Evolutionary conservation across 2,888 invertebrate genomes (phyloP).

Genomic region (Falcaria lacertinaria): DNA sequence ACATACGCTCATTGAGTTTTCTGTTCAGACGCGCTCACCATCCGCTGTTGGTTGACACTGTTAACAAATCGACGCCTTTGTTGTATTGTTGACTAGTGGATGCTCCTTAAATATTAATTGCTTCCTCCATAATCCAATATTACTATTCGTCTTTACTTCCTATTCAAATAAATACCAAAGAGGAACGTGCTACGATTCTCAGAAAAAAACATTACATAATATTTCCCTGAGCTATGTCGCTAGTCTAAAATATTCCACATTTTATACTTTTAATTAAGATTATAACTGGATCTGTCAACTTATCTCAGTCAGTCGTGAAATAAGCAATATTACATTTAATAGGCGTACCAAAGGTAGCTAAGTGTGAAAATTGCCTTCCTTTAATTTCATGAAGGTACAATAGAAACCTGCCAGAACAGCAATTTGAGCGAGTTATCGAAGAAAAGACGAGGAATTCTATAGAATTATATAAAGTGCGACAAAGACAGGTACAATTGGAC

Average conservation of each 20-base stretch:
- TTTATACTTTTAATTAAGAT: slow-evolving; percentile 18
- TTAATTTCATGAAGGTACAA: slow-evolving; percentile 49
- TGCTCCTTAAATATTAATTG: slow-evolving; percentile 12
- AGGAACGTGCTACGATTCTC: no score
- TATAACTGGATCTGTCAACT: slow-evolving; percentile 10
- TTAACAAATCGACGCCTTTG: slow-evolving; percentile 22
- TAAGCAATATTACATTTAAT: slow-evolving; percentile 42
- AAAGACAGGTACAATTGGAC: slow-evolving; percentile 23
- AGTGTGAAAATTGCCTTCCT: slow-evolving; percentile 55
- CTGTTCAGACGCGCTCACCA: slow-evolving; percentile 54
- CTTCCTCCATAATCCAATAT: no score
- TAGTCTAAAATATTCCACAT: no score
- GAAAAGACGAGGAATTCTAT: slow-evolving; percentile 35
- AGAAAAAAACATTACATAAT: no score
- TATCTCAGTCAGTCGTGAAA: slow-evolving; percentile 21
- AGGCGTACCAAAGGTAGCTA: slow-evolving; percentile 25
- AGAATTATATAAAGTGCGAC: slow-evolving; percentile 46
- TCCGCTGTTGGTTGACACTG: slow-evolving; percentile 36
- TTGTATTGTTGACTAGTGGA: slow-evolving; percentile 17
- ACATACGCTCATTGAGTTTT: slow-evolving; percentile 67
- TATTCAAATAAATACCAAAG: background rate
- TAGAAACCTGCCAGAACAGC: slow-evolving; percentile 41
- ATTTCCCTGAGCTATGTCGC: no score
- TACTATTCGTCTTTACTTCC: background rate
- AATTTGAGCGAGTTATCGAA: slow-evolving; percentile 51